Evolutionary conservation across 64 coral and sea anemone species (phyloP), one percentile per base, ranked within the genome.

Genomic region (Astreopora myriophthalma): DNA sequence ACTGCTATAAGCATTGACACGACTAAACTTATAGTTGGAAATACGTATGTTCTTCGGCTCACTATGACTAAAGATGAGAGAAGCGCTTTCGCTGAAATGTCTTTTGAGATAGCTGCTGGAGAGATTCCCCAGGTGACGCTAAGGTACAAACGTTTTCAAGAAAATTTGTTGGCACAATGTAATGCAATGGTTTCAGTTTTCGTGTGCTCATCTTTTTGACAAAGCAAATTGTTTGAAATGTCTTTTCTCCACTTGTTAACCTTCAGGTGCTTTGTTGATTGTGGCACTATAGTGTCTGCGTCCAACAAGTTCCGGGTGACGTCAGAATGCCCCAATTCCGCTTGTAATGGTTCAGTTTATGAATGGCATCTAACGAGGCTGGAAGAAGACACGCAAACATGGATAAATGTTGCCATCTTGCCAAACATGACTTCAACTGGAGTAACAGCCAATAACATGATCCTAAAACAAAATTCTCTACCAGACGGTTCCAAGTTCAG

Each of bases 291-390:
- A 37, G 52, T 82, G 8, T 82, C 78, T 26, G 51, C 78, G 23
- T 82, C 78, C 1, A 82, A 82, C 30, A 82, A 82, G 32, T 23
- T 82, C 22, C 78, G 78, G 20, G 78, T 39, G 27, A 82, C 78
- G 3, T 82, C 78, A 35, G 78, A 82, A 36, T 82, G 78, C 24
- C 32, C 10, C 30, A 82, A 63, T 64, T 62, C 78, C 0, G 29
- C 78, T n/a, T 82, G 78, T 9, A 82, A 24, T 82, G 78, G 78
- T 63, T 82, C 78, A 82, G 52, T 63, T 61, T 82, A 82, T 8
- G 22, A 13, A 37, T 82, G 78, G 78, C 51, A 5, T n/a, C 33
- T 82, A 12, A 64, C 17, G 14, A 62, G n/a, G 7, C 1, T 62
- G 13, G 60, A 82, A 10, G 52, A 35, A 6, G 48, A 80, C 1